Conservation (phyloP, 2,888 invertebrate species). For the Ichneumoninae sp. region DNA sequence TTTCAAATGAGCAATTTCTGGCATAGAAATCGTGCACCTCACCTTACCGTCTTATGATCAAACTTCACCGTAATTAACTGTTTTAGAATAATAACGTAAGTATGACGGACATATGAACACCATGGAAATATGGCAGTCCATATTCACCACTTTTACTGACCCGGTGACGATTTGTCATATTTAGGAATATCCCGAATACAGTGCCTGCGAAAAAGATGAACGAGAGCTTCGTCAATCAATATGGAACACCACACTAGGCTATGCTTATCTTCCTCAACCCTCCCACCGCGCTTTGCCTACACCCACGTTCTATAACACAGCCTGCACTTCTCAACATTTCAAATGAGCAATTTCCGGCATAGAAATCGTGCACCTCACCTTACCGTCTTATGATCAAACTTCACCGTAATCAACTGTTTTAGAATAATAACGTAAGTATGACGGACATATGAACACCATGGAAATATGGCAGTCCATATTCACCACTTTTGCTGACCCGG, state of each 20-base stretch:
- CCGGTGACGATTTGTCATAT: too few species aligned
- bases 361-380: not conserved
- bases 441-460: not conserved
- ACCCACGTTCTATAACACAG: constrained; percentile 43
- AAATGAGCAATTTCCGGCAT: constrained; percentile 42
- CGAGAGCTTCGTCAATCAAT: constrained; percentile 82
- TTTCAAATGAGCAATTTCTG: constrained; percentile 45
- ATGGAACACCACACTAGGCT: constrained; percentile 83
- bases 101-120: too few species aligned
- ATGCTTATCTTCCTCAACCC: constrained; percentile 81
- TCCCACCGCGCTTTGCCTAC: constrained; percentile 42
- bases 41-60: not conserved
- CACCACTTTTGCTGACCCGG: not conserved
- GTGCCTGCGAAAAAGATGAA: too few species aligned
- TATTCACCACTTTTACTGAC: too few species aligned
- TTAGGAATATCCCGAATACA: too few species aligned
- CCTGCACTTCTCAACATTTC: constrained; percentile 13
- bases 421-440: not conserved
- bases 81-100: not conserved
- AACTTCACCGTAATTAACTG: not conserved
- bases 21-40: not conserved
- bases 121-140: too few species aligned
- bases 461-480: not conserved
- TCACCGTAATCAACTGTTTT: not conserved
- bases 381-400: not conserved